Evolutionary conservation across 2,888 invertebrate species (phyloP), one percentile per base, ranked within the genome.

Genomic region (Mylabris sibirica): DNA sequence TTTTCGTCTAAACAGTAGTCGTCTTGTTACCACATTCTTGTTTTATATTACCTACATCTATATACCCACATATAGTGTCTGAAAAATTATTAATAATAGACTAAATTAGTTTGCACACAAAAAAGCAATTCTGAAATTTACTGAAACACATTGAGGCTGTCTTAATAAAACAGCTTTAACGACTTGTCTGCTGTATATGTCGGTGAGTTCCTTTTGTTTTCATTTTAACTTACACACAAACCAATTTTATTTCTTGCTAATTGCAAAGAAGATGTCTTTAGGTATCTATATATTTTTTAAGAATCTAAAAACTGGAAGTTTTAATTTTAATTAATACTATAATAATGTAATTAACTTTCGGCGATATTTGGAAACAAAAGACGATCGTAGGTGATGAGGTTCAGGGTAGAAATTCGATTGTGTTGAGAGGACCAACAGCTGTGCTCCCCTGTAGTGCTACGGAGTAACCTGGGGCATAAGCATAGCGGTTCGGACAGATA

Each of bases 391-490:
- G 76, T 74, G 74, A 75, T 73, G 75, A 75, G 73, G 75, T 74
- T 73, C 78, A 77, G 77, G 78, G 77, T 79, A 75, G 75, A 77
- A 79, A 76, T 78, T 77, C 77, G 77, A 79, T 79, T 80, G 79
- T 79, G 78, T 77, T 77, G 70, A 77, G 77, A 72, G 78, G 76
- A 71, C 75, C 75, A 79, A 81, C 81, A 81, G 81, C 81, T 82
- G 83, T 74, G 81, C 78, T 77, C 79, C 76, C 83, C 82, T 76
- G 78, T 74, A 69, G 81, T 70, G 82, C 71, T 72, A 74, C 72
- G 77, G 73, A 77, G 77, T 76, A 76, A 80, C 78, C 76, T 74
- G 75, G 74, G 77, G 75, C 79, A 78, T 76, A 76, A 76, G 79
- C 76, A 76, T 75, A 73, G 72, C 72, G 72, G 68, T 67, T 63